These are phyloP conservation scores for Seriola dumerili DNA, from an alignment of 2,113 vertebrate species.

Conservation along the genomic window DNA sequence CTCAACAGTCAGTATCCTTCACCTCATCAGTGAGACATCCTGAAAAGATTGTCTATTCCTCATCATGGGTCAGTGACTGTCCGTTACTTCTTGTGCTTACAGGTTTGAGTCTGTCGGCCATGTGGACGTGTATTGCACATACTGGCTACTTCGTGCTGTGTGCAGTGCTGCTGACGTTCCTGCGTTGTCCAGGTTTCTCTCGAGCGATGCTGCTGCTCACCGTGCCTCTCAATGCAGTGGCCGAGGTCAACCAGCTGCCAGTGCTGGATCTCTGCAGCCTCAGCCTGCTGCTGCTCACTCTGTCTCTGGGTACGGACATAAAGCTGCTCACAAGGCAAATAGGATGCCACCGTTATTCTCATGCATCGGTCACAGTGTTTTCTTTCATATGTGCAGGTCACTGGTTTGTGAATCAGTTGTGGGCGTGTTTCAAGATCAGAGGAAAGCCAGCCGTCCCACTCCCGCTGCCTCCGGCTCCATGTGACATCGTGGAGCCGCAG, in stretches of 20 bases:
- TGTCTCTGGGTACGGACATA: conserved; percentile 77
- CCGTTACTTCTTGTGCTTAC: not conserved
- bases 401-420: conserved; percentile 72
- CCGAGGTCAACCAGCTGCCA: conserved; percentile 82
- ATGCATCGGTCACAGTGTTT: not conserved
- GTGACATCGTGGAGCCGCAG: conserved; percentile 38
- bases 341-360: accelerated
- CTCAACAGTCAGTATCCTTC: too few species aligned
- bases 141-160: conserved; percentile 81
- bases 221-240: conserved; percentile 78
- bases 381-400: conserved; percentile 69
- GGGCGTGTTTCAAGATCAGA: conserved; percentile 35
- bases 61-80: not conserved
- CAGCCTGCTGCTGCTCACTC: conserved; percentile 77
- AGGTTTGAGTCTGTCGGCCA: conserved; percentile 81
- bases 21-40: too few species aligned
- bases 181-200: conserved; percentile 76
- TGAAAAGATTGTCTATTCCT: too few species aligned
- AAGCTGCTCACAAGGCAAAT: not conserved
- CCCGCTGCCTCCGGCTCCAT: not conserved
- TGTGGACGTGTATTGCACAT: conserved; percentile 83
- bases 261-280: conserved; percentile 83
- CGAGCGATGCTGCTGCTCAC: conserved; percentile 81
- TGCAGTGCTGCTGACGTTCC: conserved; percentile 83
- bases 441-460: not conserved